Evolutionary conservation across 2,888 invertebrate genomes (phyloP).

Genomic region (Orgyia antiqua): DNA sequence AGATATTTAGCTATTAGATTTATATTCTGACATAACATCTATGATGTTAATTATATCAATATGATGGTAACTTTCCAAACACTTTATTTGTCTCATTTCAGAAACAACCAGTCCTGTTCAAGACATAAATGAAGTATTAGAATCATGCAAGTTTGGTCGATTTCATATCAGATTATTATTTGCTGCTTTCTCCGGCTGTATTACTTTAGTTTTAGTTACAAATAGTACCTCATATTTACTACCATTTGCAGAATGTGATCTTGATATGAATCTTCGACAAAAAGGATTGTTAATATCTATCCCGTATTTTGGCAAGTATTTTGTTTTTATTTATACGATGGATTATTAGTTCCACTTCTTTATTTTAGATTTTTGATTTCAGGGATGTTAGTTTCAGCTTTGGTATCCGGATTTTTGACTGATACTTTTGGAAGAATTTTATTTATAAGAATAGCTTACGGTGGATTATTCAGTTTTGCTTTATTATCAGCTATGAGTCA

Average conservation of each 20-base stretch:
- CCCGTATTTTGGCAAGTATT: conserved; percentile 51
- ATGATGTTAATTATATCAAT: too few relatives aligned
- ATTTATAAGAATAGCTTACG: conserved; percentile 42
- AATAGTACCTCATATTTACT: conserved; percentile 44
- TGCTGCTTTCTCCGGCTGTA: conserved; percentile 33
- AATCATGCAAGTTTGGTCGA: conserved; percentile 47
- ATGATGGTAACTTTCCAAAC: too few relatives aligned
- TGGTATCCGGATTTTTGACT: conserved; percentile 50
- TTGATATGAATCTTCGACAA: conserved; percentile 46
- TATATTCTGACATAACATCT: too few relatives aligned
- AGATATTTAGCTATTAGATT: too few relatives aligned
- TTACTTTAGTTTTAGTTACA: conserved; percentile 36
- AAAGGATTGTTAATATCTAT: conserved; percentile 52
- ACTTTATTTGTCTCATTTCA: too few relatives aligned
- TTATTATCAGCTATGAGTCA: conserved; percentile 48
- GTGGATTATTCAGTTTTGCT: conserved; percentile 42
- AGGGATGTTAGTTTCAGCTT: conserved; percentile 49
- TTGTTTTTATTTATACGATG: too few relatives aligned
- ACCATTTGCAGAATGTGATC: conserved; percentile 55
- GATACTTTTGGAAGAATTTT: conserved; percentile 54
- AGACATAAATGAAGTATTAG: conserved; percentile 45
- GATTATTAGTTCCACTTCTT: too few relatives aligned
- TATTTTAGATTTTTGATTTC: conserved; percentile 1
- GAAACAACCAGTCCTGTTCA: conserved; percentile 36
- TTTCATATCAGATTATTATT: conserved; percentile 46